Conservation (phyloP, 2,888 invertebrate genomes). For the Drosophila anomelani region DNA sequence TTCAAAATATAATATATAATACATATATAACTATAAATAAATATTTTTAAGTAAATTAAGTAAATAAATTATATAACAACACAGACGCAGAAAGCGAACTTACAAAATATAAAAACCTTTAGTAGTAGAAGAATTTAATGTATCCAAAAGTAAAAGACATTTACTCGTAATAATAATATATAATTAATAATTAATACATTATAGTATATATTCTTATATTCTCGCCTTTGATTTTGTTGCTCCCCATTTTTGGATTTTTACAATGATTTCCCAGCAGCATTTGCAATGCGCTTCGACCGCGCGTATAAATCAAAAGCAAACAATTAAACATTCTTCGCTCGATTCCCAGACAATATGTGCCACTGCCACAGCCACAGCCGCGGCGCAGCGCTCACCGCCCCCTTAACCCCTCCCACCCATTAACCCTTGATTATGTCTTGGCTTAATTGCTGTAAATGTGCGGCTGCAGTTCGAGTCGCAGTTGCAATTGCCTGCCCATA, state of each 20-base stretch:
- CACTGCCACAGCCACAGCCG: conserved; percentile 1
- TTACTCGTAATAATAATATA: too few species aligned
- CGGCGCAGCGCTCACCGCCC: background rate
- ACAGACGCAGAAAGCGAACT: too few species aligned
- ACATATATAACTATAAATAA: too few species aligned
- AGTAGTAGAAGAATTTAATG: too few species aligned
- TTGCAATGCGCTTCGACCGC: conserved; percentile 18
- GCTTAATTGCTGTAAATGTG: conserved; percentile 54
- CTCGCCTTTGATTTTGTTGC: background rate
- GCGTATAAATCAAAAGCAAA: conserved; percentile 35
- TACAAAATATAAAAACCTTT: too few species aligned
- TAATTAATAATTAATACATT: background rate
- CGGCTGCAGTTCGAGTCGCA: conserved; percentile 38
- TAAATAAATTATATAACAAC: too few species aligned
- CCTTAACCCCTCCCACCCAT: conserved; percentile 1
- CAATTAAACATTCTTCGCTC: conserved; percentile 38
- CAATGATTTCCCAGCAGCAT: background rate
- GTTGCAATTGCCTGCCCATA: conserved; percentile 53
- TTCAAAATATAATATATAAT: too few species aligned
- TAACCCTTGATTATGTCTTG: conserved; percentile 43
- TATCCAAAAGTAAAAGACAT: too few species aligned
- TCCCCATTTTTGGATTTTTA: background rate
- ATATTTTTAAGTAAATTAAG: too few species aligned
- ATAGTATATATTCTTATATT: background rate
- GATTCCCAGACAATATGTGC: conserved; percentile 42